Evolutionary conservation across 2,113 vertebrate genomes (phyloP).

Genomic region (Cryptomyrus ogoouensis): DNA sequence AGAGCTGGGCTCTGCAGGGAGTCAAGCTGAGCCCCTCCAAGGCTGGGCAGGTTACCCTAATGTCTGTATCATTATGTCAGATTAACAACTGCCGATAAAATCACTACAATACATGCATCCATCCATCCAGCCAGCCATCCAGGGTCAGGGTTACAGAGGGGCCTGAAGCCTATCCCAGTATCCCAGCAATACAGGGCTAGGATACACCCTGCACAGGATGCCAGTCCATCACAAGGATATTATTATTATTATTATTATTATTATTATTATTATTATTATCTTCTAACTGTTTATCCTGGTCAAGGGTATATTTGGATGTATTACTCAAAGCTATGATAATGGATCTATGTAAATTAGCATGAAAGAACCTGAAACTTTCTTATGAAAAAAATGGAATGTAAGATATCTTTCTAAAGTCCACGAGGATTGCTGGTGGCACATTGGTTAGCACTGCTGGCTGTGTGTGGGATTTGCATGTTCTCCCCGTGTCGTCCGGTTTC

Average conservation of each 20-base stretch:
- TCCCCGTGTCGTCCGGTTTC: neutral
- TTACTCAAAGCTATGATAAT: neutral
- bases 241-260: too few species aligned
- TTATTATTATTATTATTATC: neutral
- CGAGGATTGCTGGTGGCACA: neutral
- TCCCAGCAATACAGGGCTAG: neutral
- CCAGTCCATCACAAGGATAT: neutral
- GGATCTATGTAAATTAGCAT: neutral
- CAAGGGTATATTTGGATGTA: too few species aligned
- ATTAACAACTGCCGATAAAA: neutral
- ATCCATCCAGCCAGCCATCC: neutral
- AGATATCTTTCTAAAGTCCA: neutral
- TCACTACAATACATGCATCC: neutral
- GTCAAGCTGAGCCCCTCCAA: neutral
- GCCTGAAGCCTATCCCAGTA: neutral
- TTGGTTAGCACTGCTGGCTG: neutral
- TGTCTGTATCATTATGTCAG: neutral
- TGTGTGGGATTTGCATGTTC: too few species aligned
- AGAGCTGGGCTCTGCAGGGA: neutral
- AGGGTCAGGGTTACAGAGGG: neutral
- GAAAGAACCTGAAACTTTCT: neutral
- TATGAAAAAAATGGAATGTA: neutral
- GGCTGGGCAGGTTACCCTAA: neutral
- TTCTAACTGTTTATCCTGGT: neutral
- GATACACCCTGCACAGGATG: neutral